Base-by-base conservation (phyloP, 2,888 invertebrate genomes). In the Celastrina argiolus region DNA sequence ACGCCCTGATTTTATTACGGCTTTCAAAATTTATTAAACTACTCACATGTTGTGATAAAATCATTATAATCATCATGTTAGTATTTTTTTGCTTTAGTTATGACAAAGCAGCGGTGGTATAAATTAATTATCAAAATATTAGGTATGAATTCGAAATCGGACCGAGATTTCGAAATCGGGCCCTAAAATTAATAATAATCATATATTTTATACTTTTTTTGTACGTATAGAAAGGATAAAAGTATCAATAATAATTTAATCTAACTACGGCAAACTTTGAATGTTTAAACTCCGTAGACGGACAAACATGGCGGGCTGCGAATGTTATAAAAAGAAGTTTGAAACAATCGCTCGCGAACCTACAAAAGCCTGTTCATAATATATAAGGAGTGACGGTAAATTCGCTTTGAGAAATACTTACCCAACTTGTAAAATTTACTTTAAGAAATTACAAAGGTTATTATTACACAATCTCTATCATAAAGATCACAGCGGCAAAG, bases 371-470 rank as follows among this genome's bases (percentile, higher is more conserved):
- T 73, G 74, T 74, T 77, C 73, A 79, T 80, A 77, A 79, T 77
- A 72, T 78, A 79, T 76, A 75, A 76, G 74, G 73, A 75, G 75
- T 74, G 70, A 73, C 76, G 74, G 74, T 69, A 70, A 76, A 75
- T 76, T 78, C 75, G 73, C 78, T 79, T 78, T 77, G 76, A 77
- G 77, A 75, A 76, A 78, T 75, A 75, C 76, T 80, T 77, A 75
- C 36, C 61, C 74, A 79, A 75, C 79, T 80, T 71, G 74, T 74
- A 74, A 80, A 81, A 78, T 81, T 81, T 78, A 77, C 78, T 78
- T 77, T 77, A 79, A 80, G 80, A 82, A 71, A 81, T 81, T 81
- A 82, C 77, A 81, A 82, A 83, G 83, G 80, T 82, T 81, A 81
- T 82, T 82, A 82, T 81, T 81, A 79, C 77, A 78, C 75, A 79